phyloP scores from a whole-genome alignment of 2,888 invertebrate genomes.

The Cacoxenus indagator region DNA sequence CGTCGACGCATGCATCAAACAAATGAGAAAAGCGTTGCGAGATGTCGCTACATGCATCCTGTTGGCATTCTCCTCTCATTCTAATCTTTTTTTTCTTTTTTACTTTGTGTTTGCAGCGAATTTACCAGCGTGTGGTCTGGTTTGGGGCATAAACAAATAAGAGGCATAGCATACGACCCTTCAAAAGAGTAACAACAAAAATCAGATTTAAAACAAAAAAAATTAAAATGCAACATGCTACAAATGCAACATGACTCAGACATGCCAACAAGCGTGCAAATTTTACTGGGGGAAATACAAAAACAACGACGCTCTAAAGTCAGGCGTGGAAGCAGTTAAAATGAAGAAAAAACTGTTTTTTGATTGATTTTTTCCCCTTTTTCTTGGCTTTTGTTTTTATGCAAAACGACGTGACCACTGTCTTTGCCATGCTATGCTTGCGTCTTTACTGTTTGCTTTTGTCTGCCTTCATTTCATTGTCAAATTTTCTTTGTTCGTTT shows the following conservation, averaged over 20 bases:
- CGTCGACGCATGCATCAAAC: too few relatives aligned
- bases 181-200: too few relatives aligned
- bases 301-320: background rate
- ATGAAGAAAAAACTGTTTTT: background rate
- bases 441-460: background rate
- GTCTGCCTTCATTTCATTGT: background rate
- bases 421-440: background rate
- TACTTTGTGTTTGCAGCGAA: too few relatives aligned
- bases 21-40: too few relatives aligned
- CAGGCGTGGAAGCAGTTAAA: too few relatives aligned
- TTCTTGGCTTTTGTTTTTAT: background rate
- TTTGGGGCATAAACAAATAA: slow-evolving; percentile 15
- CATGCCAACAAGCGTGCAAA: background rate
- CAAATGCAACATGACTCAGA: slow-evolving; percentile 10
- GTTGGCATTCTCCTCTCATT: too few relatives aligned
- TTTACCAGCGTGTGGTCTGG: background rate
- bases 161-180: too few relatives aligned
- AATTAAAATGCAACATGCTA: slow-evolving; percentile 16
- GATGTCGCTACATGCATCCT: too few relatives aligned
- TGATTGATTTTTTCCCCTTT: too few relatives aligned
- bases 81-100: too few relatives aligned
- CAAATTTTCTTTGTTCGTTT: background rate
- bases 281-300: background rate
- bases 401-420: background rate
- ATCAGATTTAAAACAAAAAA: background rate